Evolutionary conservation across 92 coral and sea anemone genomes (phyloP), one percentile per base, ranked within the genome.

Genomic region (Montipora capitata): DNA sequence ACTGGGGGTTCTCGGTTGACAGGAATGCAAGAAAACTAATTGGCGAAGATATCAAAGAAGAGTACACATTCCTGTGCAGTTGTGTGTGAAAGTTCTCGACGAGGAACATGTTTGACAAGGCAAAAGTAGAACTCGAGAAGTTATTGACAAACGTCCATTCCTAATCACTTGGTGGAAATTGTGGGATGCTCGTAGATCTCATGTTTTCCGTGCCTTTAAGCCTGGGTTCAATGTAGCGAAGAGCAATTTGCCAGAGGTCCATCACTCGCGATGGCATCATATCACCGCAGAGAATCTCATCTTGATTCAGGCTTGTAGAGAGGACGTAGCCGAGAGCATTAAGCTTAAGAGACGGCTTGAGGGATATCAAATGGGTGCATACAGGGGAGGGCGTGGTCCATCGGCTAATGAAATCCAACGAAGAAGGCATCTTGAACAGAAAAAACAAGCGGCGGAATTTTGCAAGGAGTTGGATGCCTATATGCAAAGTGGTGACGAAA

Each of bases 21-120:
- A 75, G 89, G 58, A 91, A 91, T 91, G 91, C 94, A 48, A 91
- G 80, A 45, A 91, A 91, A 86, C 94, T 91, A 14, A 44, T 81
- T 10, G 94, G 94, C 67, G 91, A 91, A 4, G 91, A 82, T 40
- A 68, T 81, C 58, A 77, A 82, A 87, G 69, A 87, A 12, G 91
- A 91, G 74, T 91, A 91, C 56, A 82, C 64, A 65, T 86, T 86
- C 73, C 62, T 87, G 66, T 80, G 80, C 17, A 48, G 63, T 62
- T 27, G 81, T 44, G 87, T 88, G 13, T 11, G 80, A 27, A 88
- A 91, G 66, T 77, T 91, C 40, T 63, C 91, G 39, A 86, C 94
- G 10, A 44, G 14, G 49, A 91, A 91, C 79, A 91, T 80, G 88
- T 91, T 86, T 35, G 72, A 91, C 40, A 91, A 91, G 73, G 94